Evolutionary conservation across 2,888 invertebrate species (phyloP), one percentile per base, ranked within the genome.

Genomic region (Drosophila austrosaltans): DNA sequence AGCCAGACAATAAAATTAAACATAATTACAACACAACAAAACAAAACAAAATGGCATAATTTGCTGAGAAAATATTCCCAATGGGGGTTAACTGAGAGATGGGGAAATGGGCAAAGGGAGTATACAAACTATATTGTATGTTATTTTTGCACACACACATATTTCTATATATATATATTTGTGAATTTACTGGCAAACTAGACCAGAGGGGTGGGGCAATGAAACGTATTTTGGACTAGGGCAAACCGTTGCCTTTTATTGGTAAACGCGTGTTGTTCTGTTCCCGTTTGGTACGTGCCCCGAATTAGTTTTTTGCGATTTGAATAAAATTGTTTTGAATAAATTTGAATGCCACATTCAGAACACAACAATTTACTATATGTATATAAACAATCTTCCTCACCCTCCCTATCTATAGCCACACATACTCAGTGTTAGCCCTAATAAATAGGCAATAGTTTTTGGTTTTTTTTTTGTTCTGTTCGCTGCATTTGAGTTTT

Each of bases 281-380:
- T 72, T 36, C 57, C 42, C 32, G 48, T 60, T 60, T 54, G 63
- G 83, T 82, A 86, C 86, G 86, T 86, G 86, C 87, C 69, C 58
- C 81, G 86, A 83, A 86, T 86, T 85, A 85, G 87, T 87, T 86
- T 85, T 83, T 82, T 78, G 87, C 83, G 87, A 86, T 87, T 85
- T 85, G 84, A 84, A 86, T 85, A 82, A 85, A 85, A 87, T 86
- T 87, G 87, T 85, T 84, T 87, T 83, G 83, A 82, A 87, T 87
- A 87, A 87, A 86, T 83, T 87, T 80, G 82, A 85, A 79, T 82
- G 78, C 81, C 78, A 78, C 77, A 79, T 80, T 74, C 81, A 79
- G 59, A 69, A 2, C 12, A 22, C 48, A 48, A 8, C 48, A 48
- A 48, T 48, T 48, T 48, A 48, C 28, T 25, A 61, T 44, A 10